Evolutionary conservation across 1,140 invertebrate genomes (phyloP).

Genomic region (Cryptotermes secundus): DNA sequence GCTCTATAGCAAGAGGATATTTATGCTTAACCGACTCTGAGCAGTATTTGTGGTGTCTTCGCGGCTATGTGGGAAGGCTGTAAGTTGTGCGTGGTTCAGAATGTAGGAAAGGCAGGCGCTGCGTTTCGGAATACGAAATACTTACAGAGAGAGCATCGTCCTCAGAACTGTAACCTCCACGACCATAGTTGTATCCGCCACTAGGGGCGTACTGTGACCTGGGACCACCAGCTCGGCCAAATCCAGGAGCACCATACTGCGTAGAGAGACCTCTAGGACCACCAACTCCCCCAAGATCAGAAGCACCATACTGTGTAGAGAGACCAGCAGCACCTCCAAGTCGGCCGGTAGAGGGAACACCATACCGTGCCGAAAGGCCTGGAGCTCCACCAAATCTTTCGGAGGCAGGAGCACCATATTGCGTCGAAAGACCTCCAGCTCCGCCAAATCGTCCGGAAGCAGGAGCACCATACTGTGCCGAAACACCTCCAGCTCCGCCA

Average conservation of each 20-base stretch:
- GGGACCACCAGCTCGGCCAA: not conserved
- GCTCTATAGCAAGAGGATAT: too few relatives aligned
- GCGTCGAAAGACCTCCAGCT: not conserved
- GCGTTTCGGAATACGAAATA: not conserved
- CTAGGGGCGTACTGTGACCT: not conserved
- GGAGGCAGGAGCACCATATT: constrained; percentile 3
- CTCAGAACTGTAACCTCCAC: constrained; percentile 5
- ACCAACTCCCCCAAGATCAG: not conserved
- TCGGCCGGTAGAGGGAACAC: not conserved
- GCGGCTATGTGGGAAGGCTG: not conserved
- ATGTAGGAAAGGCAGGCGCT: not conserved
- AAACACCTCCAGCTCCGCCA: not conserved
- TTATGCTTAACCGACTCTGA: too few relatives aligned
- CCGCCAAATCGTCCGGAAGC: constrained; percentile 4
- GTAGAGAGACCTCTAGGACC: not conserved
- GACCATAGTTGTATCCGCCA: constrained; percentile 16
- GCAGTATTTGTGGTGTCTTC: too few relatives aligned
- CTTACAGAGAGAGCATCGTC: constrained; percentile 29
- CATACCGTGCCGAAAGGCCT: not conserved
- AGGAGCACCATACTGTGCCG: constrained; percentile 11
- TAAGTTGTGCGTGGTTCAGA: not conserved
- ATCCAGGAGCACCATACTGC: not conserved
- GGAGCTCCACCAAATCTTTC: not conserved
- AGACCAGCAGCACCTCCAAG: not conserved
- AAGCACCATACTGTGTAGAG: not conserved